Base-by-base conservation (phyloP, 2,113 vertebrate species). In the Marmota flaviventris region DNA sequence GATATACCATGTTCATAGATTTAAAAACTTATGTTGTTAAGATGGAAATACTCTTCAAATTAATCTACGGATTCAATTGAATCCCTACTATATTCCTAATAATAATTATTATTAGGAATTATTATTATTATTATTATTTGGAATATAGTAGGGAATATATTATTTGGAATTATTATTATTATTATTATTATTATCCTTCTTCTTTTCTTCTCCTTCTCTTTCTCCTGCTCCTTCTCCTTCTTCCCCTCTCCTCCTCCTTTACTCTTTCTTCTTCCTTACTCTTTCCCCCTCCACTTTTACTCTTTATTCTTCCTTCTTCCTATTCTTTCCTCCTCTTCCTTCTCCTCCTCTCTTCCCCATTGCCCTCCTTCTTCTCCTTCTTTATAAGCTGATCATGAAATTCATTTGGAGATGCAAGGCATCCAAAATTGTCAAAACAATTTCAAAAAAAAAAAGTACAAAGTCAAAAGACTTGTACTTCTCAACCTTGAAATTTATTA, bases 401-500 rank as follows among this genome's bases (percentile, higher is more conserved):
- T 79, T 89, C 34, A 89, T 34, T 69, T 20, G 20, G 39, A 94
- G 94, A 75, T 92, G 37, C 18, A 78, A 91, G 37, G 37, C 32
- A 85, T 24, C 37, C 12, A 85, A 4, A 89, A 85, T 58, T 67
- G 18, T n/a, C 61, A 69, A 91, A 91, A 78, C 5, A 67, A 63
- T 45, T 83, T 90, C 67, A 16, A 70, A 85, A 79, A 81, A 89
- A 79, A 37, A 85, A 84, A 65, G 42, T 51, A 91, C 58, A 81
- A 73, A 56, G 29, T 78, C 37, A 78, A 6, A 77, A 13, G 48
- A 58, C 2, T 81, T 27, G 58, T 14, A 72, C 67, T 42, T 72
- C 67, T 14, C 73, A 82, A 45, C 79, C 42, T 88, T 65, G 88
- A 93, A 93, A 63, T 58, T 69, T 92, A 81, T 51, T 53, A 53